These are phyloP conservation scores for Sorex maritimensis DNA, from an alignment of 2,797 vertebrate species.

Conservation along the genomic window DNA sequence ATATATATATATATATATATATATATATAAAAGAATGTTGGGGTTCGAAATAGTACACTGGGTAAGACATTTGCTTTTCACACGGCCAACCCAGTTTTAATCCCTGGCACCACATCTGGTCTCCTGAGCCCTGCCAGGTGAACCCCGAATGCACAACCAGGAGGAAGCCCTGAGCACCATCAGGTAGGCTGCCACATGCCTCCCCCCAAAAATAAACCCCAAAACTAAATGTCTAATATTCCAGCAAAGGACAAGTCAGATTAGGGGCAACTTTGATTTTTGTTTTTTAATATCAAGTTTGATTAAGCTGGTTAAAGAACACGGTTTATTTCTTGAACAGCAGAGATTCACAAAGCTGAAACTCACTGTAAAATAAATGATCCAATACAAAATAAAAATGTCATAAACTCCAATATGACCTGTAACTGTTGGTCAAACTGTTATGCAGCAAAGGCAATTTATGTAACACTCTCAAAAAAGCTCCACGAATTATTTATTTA, in stretches of 20 bases:
- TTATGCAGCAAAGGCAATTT: slow-evolving; percentile 6
- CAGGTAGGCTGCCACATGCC: too few relatives aligned
- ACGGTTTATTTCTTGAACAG: slow-evolving; percentile 23
- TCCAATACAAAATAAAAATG: slow-evolving; percentile 9
- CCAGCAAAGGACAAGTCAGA: slow-evolving; percentile 22
- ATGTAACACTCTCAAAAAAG: slow-evolving; percentile 61
- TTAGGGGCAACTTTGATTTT: slow-evolving; percentile 27
- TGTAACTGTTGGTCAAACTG: background rate
- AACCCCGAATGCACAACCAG: too few relatives aligned
- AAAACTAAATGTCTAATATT: slow-evolving; percentile 19
- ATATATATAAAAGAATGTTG: background rate
- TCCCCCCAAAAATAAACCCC: too few relatives aligned
- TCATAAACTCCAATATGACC: slow-evolving; percentile 4
- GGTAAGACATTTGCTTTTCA: too few relatives aligned
- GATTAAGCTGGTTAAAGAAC: slow-evolving; percentile 45
- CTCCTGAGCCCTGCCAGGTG: too few relatives aligned
- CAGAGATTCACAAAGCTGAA: slow-evolving; percentile 57
- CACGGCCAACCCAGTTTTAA: too few relatives aligned
- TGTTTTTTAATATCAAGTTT: too few relatives aligned
- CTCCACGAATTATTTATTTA: slow-evolving; percentile 4
- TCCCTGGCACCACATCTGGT: too few relatives aligned
- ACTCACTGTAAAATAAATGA: slow-evolving; percentile 3
- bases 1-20: too few relatives aligned
- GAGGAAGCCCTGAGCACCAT: too few relatives aligned
- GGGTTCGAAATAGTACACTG: too few relatives aligned